A percentile compares a stretch with the other conserved stretches of the same genome.
Conservation (phyloP, 2,797 vertebrate species). For the Macropodus opercularis region DNA sequence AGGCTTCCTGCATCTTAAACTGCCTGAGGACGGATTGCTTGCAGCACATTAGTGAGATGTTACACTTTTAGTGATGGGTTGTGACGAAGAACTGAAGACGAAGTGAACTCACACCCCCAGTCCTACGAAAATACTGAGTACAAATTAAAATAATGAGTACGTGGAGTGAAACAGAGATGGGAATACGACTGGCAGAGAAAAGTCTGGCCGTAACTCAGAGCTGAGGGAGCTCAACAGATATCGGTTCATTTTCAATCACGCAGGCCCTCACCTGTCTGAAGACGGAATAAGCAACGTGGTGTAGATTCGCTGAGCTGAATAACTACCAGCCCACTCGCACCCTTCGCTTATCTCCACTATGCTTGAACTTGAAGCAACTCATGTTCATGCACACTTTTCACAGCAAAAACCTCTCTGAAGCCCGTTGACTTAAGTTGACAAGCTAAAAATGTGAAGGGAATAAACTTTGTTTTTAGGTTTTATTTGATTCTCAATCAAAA, state of each 20-base stretch:
- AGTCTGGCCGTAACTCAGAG: constrained; percentile 11
- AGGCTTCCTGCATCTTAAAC: constrained; percentile 14
- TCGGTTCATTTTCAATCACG: constrained; percentile 11
- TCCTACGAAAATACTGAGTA: constrained; percentile 9
- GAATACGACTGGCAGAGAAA: constrained; percentile 33
- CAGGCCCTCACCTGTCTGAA: constrained; percentile 16
- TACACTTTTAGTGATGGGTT: constrained; percentile 10
- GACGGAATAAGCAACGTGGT: constrained; percentile 26
- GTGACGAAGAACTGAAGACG: neutral
- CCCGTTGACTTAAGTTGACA: too few relatives aligned
- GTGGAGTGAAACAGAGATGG: constrained; percentile 16
- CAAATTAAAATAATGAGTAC: neutral
- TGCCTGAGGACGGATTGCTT: constrained; percentile 40
- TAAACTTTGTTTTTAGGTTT: neutral
- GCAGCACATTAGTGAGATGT: constrained; percentile 18
- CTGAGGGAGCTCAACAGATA: neutral
- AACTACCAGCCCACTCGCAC: too few relatives aligned
- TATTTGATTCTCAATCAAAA: constrained; percentile 13
- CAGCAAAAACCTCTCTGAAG: neutral
- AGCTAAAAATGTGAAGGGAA: too few relatives aligned
- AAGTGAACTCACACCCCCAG: constrained; percentile 33
- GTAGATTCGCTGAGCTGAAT: neutral
- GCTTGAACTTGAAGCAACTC: neutral
- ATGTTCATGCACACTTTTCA: neutral
- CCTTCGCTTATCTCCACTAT: neutral